phyloP scores from a whole-genome alignment of 2,113 vertebrate species.

The Cariama cristata region DNA sequence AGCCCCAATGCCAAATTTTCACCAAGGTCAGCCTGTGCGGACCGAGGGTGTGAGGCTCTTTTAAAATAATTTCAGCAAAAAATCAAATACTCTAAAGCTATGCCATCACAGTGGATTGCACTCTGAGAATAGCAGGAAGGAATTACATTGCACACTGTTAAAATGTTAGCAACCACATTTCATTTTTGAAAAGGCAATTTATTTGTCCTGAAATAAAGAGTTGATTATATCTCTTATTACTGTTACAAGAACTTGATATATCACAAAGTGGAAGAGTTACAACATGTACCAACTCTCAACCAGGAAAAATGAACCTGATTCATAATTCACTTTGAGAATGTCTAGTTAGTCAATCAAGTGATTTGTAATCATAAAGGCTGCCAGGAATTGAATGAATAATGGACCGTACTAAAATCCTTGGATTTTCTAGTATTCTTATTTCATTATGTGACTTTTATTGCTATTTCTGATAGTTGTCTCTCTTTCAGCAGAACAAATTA shows the following conservation, averaged over 20 bases:
- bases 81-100: slow-evolving; percentile 62
- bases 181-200: slow-evolving; percentile 77
- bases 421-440: slow-evolving; percentile 90
- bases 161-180: slow-evolving; percentile 75
- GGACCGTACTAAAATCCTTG: slow-evolving; percentile 88
- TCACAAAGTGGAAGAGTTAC: slow-evolving; percentile 77
- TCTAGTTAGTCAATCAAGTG: slow-evolving; percentile 99
- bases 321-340: slow-evolving; percentile 91
- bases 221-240: slow-evolving; percentile 79
- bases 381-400: slow-evolving; percentile 95
- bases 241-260: slow-evolving; percentile 78
- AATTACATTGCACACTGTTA: slow-evolving; percentile 68
- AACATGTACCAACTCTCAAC: slow-evolving; percentile 78
- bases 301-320: slow-evolving; percentile 82
- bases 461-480: slow-evolving; percentile 78
- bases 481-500: slow-evolving; percentile 74
- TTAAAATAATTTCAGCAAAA: slow-evolving; percentile 39
- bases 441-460: slow-evolving; percentile 82
- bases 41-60: not conserved
- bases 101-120: slow-evolving; percentile 47
- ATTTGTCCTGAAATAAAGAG: slow-evolving; percentile 78
- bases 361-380: slow-evolving; percentile 98
- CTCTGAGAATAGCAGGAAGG: slow-evolving; percentile 50
- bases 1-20: not conserved
- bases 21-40: not conserved